phyloP scores from a whole-genome alignment of 2,888 invertebrate genomes.

The Aphrophora alni region DNA sequence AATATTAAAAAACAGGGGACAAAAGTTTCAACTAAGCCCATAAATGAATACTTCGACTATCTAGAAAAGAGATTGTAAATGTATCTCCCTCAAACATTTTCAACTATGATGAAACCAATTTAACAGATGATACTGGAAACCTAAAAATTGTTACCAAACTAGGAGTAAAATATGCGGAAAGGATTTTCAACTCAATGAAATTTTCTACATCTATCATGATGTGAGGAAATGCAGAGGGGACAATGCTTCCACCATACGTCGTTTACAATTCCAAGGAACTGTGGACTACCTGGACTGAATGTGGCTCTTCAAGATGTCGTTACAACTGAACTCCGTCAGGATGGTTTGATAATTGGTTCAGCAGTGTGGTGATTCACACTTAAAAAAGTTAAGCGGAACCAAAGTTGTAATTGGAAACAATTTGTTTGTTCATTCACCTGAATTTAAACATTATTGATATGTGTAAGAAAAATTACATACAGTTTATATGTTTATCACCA shows the following conservation, averaged over 20 bases:
- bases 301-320: slow-evolving; percentile 52
- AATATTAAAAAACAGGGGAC: no score
- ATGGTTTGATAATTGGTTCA: slow-evolving; percentile 55
- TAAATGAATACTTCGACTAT: slow-evolving; percentile 44
- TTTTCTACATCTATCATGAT: slow-evolving; percentile 53
- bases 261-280: slow-evolving; percentile 53
- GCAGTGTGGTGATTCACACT: slow-evolving; percentile 46
- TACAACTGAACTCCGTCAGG: slow-evolving; percentile 54
- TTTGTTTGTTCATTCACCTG: slow-evolving; percentile 48
- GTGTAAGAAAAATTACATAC: slow-evolving; percentile 51
- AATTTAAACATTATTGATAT: slow-evolving; percentile 45
- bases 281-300: slow-evolving; percentile 54
- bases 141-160: slow-evolving; percentile 49
- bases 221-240: slow-evolving; percentile 52
- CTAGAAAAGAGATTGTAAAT: slow-evolving; percentile 33
- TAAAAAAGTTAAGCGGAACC: slow-evolving; percentile 40
- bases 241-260: slow-evolving; percentile 46
- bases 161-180: slow-evolving; percentile 54
- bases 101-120: slow-evolving; percentile 54
- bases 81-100: slow-evolving; percentile 49
- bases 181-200: slow-evolving; percentile 52
- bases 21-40: no score
- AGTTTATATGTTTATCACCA: slow-evolving; percentile 51
- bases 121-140: slow-evolving; percentile 48
- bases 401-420: slow-evolving; percentile 54